phyloP scores from a whole-genome alignment of 2,113 vertebrate genomes.

The Stercorarius parasiticus region DNA sequence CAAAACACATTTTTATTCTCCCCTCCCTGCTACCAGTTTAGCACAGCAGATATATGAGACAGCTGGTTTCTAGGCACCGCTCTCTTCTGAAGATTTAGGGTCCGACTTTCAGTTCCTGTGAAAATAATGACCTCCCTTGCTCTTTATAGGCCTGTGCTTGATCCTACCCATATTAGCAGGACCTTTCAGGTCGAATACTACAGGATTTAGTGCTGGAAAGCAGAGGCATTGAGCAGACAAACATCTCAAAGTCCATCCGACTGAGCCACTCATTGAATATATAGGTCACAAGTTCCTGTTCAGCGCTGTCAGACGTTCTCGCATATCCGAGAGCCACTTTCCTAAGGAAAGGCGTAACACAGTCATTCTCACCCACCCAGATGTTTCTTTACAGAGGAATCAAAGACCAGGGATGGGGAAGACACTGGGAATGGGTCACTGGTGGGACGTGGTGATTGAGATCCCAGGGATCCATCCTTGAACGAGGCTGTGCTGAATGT shows the following conservation, averaged over 20 bases:
- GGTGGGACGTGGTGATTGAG: accelerated
- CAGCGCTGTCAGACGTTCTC: background rate
- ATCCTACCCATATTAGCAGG: slow-evolving; percentile 48
- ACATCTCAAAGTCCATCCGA: background rate
- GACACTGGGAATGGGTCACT: accelerated
- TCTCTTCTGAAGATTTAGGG: slow-evolving; percentile 56
- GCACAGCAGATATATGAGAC: slow-evolving; percentile 59
- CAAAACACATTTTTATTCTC: slow-evolving; percentile 58
- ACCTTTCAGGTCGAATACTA: slow-evolving; percentile 9
- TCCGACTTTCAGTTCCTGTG: slow-evolving; percentile 34
- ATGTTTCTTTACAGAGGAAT: background rate
- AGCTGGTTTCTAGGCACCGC: slow-evolving; percentile 36
- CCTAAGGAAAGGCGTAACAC: background rate
- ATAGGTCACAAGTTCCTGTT: background rate
- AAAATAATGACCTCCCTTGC: slow-evolving; percentile 62
- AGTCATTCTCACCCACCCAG: background rate
- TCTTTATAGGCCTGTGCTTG: slow-evolving; percentile 43
- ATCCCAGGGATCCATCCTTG: background rate
- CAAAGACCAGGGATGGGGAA: background rate
- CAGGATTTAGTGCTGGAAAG: slow-evolving; percentile 40
- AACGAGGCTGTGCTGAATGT: accelerated
- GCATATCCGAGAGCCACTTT: accelerated
- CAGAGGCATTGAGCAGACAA: background rate
- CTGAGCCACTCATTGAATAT: background rate
- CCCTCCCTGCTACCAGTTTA: slow-evolving; percentile 27